Percentiles rank a stretch among this genome's conserved stretches.
phyloP scores from a whole-genome alignment of 2,797 vertebrate species.

The Sternotherus odoratus region DNA sequence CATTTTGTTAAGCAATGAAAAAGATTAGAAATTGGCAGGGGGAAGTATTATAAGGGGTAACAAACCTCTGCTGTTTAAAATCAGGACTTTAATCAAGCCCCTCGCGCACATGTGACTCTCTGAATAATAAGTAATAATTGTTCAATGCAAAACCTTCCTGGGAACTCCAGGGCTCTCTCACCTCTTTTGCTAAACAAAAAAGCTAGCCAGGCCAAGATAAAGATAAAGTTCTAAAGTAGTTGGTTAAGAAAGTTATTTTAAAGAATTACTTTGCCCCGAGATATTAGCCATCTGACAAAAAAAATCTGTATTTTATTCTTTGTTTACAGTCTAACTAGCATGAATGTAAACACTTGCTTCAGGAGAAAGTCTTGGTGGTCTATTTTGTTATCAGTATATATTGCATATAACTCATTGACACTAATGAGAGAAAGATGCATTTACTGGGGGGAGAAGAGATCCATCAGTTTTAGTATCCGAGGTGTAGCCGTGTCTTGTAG shows the following conservation, averaged over 20 bases:
- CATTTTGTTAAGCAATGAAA: neutral
- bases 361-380: neutral
- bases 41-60: neutral
- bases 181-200: neutral
- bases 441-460: neutral
- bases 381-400: neutral
- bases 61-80: neutral
- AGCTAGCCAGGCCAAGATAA: neutral
- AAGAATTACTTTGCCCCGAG: neutral
- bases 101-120: neutral
- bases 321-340: neutral
- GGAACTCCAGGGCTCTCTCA: neutral
- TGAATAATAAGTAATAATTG: neutral
- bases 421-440: neutral
- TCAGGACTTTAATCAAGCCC: neutral
- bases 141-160: neutral
- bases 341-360: rapidly evolving
- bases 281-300: neutral
- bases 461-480: too few species aligned
- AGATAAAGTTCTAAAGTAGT: too few species aligned
- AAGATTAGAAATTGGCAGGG: neutral
- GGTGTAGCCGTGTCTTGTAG: too few species aligned
- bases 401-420: neutral
- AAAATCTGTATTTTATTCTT: neutral
- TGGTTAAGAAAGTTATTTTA: neutral